Conservation (phyloP, 2,113 vertebrate species). For the Sturnus vulgaris region DNA sequence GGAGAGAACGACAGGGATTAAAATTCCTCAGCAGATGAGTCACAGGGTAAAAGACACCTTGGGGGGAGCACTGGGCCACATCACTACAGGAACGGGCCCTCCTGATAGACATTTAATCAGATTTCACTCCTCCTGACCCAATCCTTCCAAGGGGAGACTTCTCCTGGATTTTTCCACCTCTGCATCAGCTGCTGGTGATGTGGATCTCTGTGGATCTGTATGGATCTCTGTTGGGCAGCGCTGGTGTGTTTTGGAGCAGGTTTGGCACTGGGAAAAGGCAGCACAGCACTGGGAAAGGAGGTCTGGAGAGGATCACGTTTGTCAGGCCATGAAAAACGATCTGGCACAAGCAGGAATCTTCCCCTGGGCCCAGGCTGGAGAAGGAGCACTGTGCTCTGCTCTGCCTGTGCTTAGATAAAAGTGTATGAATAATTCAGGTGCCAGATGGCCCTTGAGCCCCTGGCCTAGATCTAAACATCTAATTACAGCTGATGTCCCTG, state of each 20-base stretch:
- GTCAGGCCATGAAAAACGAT: background rate
- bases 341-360: background rate
- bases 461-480: constrained; percentile 15
- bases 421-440: constrained; percentile 44
- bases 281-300: background rate
- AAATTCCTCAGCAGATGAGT: constrained; percentile 16
- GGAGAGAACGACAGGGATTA: background rate
- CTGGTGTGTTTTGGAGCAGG: background rate
- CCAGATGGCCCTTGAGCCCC: constrained; percentile 51
- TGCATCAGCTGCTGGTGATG: fast-evolving
- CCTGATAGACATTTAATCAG: background rate
- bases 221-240: fast-evolving
- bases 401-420: background rate
- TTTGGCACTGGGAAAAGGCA: background rate
- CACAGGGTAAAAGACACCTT: background rate
- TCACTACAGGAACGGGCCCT: background rate
- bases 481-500: background rate
- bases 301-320: background rate
- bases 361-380: background rate
- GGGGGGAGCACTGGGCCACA: background rate
- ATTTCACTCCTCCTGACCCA: background rate
- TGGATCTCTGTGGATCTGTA: fast-evolving
- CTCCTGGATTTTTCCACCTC: constrained; percentile 1
- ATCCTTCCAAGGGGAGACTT: background rate
- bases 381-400: background rate